Evolutionary conservation across 1,140 invertebrate species (phyloP), one percentile per base, ranked within the genome.

Genomic region (Lamellibrachia luymesi): DNA sequence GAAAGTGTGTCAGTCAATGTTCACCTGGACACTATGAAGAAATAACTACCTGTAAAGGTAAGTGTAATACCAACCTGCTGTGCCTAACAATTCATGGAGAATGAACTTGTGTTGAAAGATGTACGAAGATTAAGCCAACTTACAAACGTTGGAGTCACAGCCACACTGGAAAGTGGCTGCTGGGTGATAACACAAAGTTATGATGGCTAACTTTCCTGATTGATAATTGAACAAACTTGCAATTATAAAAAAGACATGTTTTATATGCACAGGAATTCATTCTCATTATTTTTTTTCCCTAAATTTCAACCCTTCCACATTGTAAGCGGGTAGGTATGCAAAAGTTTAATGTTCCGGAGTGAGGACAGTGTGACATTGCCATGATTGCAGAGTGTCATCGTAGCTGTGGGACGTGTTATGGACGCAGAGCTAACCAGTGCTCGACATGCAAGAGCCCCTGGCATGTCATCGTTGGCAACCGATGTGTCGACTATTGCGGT

Each of bases 401-500:
- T 6, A 93, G 92, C 17, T 95, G 95, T 93, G 64, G 80, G 22
- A 92, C 90, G 5, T 95, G 95, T 93, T 92, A 93, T 38, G 91
- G 92, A 13, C 50, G 89, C 10, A 90, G 94, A 91, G 92, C 94
- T 22, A 90, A 93, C 49, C 56, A 94, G 64, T 95, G 95, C 93
- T 93, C 93, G 38, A 64, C 51, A 27, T 95, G 95, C 92, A 92
- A 93, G 52, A 93, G 93, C 50, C 38, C 92, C 8, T 93, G 93
- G 2, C 92, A 94, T 90, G 92, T 94, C 49, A 90, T 94, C 50
- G 93, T 94, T 90, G 89, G 93, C 10, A 94, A 94, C 64, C 93
- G 51, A 25, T 95, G 95, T 94, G 93, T 94, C 17, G 93, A 94
- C 51, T 64, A 92, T 22, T 95, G 95, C 92, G 90, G 91, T 25